phyloP scores from a whole-genome alignment of 2,113 vertebrate species.

The Salvelinus fontinalis region DNA sequence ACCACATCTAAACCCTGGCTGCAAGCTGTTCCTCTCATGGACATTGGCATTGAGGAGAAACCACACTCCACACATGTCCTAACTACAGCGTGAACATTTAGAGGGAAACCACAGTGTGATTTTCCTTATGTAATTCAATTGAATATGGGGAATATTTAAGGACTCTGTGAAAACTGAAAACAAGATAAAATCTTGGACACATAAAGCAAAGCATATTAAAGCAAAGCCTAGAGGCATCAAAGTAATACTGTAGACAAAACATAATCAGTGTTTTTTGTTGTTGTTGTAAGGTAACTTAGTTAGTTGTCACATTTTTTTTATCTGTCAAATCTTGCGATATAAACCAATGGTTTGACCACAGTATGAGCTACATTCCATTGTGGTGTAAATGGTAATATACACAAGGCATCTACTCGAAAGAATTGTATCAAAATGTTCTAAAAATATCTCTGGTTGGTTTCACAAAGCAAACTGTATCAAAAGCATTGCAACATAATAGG shows the following conservation, averaged over 20 bases:
- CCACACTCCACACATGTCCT: too few relatives aligned
- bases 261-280: conserved; percentile 48
- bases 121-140: background rate
- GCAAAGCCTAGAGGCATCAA: conserved; percentile 67
- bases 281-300: conserved; percentile 68
- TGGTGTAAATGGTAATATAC: conserved; percentile 72
- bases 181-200: conserved; percentile 58
- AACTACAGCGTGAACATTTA: too few relatives aligned
- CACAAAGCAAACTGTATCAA: conserved; percentile 78
- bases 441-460: conserved; percentile 76
- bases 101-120: too few relatives aligned
- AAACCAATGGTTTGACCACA: conserved; percentile 70
- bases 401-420: conserved; percentile 76
- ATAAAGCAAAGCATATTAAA: conserved; percentile 74
- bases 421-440: conserved; percentile 78
- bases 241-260: conserved; percentile 65
- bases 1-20: too few relatives aligned
- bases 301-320: conserved; percentile 68
- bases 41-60: too few relatives aligned
- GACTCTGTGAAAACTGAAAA: conserved; percentile 64
- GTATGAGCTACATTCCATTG: conserved; percentile 74
- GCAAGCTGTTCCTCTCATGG: too few relatives aligned
- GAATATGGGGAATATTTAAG: conserved; percentile 49
- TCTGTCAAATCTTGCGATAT: conserved; percentile 67
- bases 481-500: conserved; percentile 71